Conservation (phyloP, 2,797 vertebrate species). For the Pseudotriccus pelzelni region DNA sequence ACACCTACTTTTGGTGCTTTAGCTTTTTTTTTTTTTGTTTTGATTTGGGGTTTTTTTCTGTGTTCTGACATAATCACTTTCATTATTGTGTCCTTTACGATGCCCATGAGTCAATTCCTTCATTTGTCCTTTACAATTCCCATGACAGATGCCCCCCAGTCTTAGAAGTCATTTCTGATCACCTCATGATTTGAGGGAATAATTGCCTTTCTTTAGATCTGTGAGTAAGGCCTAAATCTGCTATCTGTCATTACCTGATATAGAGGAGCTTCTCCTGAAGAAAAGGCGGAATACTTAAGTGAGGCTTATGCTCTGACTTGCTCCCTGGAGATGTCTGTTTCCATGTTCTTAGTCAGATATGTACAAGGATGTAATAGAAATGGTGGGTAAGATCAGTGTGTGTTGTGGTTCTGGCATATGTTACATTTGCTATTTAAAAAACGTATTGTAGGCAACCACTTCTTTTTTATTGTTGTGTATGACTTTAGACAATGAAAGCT, state of each 20-base stretch:
- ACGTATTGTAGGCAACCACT: not conserved
- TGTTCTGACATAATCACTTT: not conserved
- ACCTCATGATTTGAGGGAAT: not conserved
- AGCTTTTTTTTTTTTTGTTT: not conserved
- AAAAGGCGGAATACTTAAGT: not conserved
- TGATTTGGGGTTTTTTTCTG: not conserved
- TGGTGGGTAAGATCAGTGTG: not conserved
- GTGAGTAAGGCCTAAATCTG: not conserved
- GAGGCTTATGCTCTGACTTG: not conserved
- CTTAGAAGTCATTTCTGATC: not conserved
- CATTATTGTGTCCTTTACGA: not conserved
- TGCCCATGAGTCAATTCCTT: not conserved
- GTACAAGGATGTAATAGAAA: not conserved
- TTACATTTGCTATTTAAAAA: not conserved
- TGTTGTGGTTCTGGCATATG: not conserved
- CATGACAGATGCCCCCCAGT: not conserved
- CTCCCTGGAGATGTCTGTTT: not conserved
- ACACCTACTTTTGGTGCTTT: not conserved
- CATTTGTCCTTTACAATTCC: not conserved
- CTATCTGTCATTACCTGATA: not conserved
- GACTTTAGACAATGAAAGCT: not conserved
- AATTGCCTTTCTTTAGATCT: not conserved
- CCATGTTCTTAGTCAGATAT: not conserved
- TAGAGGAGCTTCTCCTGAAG: not conserved
- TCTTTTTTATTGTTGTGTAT: not conserved